Percentiles rank a stretch among this genome's conserved stretches.
phyloP scores from a whole-genome alignment of 2,113 vertebrate species.

The Mormyrus lacerda region DNA sequence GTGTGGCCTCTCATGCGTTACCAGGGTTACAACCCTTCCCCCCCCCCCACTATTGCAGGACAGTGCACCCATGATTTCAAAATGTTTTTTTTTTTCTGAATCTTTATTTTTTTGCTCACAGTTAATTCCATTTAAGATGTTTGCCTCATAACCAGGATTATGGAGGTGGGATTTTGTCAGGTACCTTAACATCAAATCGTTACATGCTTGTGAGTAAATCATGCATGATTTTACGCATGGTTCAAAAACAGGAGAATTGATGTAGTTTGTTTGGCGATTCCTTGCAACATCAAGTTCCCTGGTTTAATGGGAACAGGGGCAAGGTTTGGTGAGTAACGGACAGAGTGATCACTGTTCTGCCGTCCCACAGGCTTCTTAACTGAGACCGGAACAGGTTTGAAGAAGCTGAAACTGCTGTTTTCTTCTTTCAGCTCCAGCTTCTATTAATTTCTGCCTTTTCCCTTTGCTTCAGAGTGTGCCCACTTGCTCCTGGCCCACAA shows the following conservation, averaged over 20 bases:
- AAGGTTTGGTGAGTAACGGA: not conserved
- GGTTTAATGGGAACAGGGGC: not conserved
- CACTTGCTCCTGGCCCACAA: constrained; percentile 98
- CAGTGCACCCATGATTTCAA: not conserved
- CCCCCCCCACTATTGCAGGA: not conserved
- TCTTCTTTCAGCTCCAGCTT: not conserved
- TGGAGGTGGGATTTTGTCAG: not conserved
- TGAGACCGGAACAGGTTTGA: not conserved
- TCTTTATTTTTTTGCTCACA: not conserved
- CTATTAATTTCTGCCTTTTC: not conserved
- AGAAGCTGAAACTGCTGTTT: not conserved
- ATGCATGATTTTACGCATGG: not conserved
- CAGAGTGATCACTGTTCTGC: not conserved
- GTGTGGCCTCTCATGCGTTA: not conserved
- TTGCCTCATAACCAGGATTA: not conserved
- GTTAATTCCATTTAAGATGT: not conserved
- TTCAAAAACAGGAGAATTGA: not conserved
- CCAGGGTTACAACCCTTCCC: not conserved
- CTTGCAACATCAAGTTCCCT: not conserved
- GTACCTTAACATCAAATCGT: not conserved
- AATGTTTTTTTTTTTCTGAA: not conserved
- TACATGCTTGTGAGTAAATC: not conserved
- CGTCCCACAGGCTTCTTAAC: not conserved
- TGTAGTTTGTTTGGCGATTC: not conserved
- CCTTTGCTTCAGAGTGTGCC: constrained; percentile 79